Conservation (phyloP, 2,113 vertebrate species). For the Gnathonemus longibarbis region DNA sequence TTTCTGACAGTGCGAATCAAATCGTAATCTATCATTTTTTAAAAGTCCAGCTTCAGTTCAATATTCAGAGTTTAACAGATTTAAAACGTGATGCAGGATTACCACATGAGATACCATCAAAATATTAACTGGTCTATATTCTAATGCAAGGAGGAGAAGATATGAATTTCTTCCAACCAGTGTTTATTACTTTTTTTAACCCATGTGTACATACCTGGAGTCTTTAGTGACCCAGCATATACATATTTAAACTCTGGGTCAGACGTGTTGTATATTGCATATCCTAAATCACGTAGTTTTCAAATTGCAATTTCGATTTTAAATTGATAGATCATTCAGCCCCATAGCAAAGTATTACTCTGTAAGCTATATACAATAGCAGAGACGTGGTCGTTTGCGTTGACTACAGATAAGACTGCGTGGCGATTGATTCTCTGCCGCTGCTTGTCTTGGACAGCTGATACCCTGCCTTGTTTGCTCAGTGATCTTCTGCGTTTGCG, state of each 20-base stretch:
- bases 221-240: background rate
- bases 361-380: background rate
- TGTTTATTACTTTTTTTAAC: background rate
- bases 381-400: background rate
- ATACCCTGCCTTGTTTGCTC: constrained; percentile 29
- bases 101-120: background rate
- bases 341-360: background rate
- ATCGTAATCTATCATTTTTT: background rate
- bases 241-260: background rate
- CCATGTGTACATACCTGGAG: background rate
- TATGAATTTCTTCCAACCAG: background rate
- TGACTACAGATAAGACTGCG: background rate
- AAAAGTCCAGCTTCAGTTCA: background rate
- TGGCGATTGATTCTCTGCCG: constrained; percentile 24
- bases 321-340: background rate
- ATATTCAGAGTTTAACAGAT: background rate
- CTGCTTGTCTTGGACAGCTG: constrained; percentile 42
- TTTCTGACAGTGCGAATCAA: background rate
- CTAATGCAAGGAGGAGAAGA: background rate
- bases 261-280: background rate
- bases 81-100: background rate
- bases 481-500: constrained; percentile 38
- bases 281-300: background rate
- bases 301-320: background rate
- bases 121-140: background rate